Evolutionary conservation across 2,113 vertebrate genomes (phyloP), one percentile per base, ranked within the genome.

Genomic region (Asarcornis scutulata): DNA sequence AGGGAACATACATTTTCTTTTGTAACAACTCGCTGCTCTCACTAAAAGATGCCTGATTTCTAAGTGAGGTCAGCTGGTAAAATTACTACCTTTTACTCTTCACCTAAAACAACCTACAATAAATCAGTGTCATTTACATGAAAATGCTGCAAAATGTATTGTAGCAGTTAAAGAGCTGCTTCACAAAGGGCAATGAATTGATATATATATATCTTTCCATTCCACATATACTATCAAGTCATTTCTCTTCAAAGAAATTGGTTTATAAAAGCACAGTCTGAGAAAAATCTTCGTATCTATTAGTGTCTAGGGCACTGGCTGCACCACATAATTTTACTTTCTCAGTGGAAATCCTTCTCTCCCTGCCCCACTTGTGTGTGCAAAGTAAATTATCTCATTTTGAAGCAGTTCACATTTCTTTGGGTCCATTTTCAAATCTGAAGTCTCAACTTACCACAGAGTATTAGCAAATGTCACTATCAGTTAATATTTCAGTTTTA

Each of bases 351-450:
- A 75, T 21, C 7, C 26, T 91, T 15, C 22, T 18, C 44, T 68
- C 31, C 25, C 7, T 12, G 52, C 0, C 2, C 13, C 36, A 5
- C 15, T 91, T 48, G 31, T 1, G 2, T 22, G 9, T 46, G 18
- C 31, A 40, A 55, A 18, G 22, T 46, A 80, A 76, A 17, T 55
- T 13, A 85, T 3, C 32, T 72, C 36, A 81, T 87, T 72, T 63
- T 71, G n/a, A 89, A 78, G 56, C 9, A 79, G 32, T 26, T 72
- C 31, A 14, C 4, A 60, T 84, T 91, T 94, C 71, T 84, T 55
- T 25, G 21, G 31, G 52, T 84, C 22, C 21, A 63, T 8, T 86
- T 89, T 48, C 78, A 89, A 38, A 60, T 55, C 3, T 63, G 17
- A 31, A 87, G 42, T n/a, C 64, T 66, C 50, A 72, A 68, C 12